A percentile compares a stretch with the other conserved stretches of the same genome.
Evolutionary conservation across 2,113 vertebrate species (phyloP).

Genomic region (Sinocyclocheilus anophthalmus): DNA sequence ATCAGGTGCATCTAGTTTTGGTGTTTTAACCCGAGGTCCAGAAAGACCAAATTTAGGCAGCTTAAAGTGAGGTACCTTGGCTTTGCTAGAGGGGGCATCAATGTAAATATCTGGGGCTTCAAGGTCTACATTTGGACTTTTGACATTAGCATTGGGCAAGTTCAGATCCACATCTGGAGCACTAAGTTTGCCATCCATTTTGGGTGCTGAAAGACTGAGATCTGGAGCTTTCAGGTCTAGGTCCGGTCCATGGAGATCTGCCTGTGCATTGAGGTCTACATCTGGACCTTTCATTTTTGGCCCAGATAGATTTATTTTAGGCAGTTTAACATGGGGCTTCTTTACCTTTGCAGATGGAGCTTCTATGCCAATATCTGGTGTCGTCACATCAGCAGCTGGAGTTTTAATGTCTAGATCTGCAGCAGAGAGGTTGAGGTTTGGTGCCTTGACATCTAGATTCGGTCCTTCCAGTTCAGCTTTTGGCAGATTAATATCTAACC

Average conservation of each 20-base stretch:
- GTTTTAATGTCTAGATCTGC: constrained; percentile 41
- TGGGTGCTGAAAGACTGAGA: constrained; percentile 48
- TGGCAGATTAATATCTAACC: constrained; percentile 56
- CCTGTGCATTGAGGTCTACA: constrained; percentile 42
- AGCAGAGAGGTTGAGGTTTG: constrained; percentile 17
- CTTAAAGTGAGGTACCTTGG: constrained; percentile 62
- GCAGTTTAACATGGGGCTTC: constrained; percentile 55
- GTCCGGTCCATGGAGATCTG: constrained; percentile 26
- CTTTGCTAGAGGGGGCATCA: constrained; percentile 57
- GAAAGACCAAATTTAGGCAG: constrained; percentile 60
- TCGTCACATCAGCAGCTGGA: constrained; percentile 58
- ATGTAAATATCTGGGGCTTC: constrained; percentile 42
- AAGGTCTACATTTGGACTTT: constrained; percentile 48
- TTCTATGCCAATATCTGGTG: constrained; percentile 55
- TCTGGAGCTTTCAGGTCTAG: constrained; percentile 42
- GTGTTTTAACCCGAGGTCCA: constrained; percentile 57
- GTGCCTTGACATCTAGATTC: constrained; percentile 22
- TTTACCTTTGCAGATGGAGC: constrained; percentile 54
- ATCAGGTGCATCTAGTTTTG: constrained; percentile 58
- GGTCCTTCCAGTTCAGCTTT: constrained; percentile 46
- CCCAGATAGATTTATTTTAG: constrained; percentile 30
- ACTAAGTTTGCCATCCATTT: constrained; percentile 40
- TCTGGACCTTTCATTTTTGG: constrained; percentile 48
- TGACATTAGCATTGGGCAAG: constrained; percentile 45
- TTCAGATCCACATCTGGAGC: constrained; percentile 40